Evolutionary conservation across 2,797 vertebrate species (phyloP).

Genomic region (Thalassophryne amazonica): DNA sequence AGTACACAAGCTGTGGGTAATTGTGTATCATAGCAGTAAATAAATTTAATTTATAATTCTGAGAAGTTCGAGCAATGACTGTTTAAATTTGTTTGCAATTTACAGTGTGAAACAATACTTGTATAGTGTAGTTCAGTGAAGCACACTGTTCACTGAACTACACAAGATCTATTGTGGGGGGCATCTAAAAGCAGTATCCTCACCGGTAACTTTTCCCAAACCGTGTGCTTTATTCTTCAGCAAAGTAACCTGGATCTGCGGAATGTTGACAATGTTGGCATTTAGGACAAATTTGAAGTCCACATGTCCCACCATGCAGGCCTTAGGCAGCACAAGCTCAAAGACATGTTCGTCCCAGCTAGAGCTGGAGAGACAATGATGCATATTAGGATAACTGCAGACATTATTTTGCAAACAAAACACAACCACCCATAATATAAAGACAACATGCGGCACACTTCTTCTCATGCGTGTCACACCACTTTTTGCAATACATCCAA

Average conservation of each 20-base stretch:
- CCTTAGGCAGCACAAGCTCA: slow-evolving; percentile 97
- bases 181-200: slow-evolving; percentile 50
- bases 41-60: too few relatives aligned
- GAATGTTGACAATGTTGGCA: slow-evolving; percentile 96
- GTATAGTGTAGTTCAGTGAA: too few relatives aligned
- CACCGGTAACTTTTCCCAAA: slow-evolving; percentile 95
- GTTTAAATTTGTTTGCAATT: too few relatives aligned
- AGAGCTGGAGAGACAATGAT: slow-evolving; percentile 70
- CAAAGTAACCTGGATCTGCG: slow-evolving; percentile 97
- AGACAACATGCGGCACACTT: too few relatives aligned
- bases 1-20: too few relatives aligned
- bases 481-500: too few relatives aligned
- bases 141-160: too few relatives aligned
- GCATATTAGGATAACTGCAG: background rate
- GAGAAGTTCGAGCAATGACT: too few relatives aligned
- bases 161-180: background rate
- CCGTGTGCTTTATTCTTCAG: slow-evolving; percentile 98
- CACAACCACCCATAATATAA: too few relatives aligned
- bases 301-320: slow-evolving; percentile 99
- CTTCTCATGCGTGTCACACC: background rate
- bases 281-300: slow-evolving; percentile 99
- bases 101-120: too few relatives aligned
- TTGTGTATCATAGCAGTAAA: too few relatives aligned
- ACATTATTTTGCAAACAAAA: too few relatives aligned
- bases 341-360: slow-evolving; percentile 99